Percentiles rank a stretch among this genome's conserved stretches.
These are phyloP conservation scores for Riptortus pedestris DNA, from an alignment of 1,140 invertebrate genomes.

Conservation along the genomic window DNA sequence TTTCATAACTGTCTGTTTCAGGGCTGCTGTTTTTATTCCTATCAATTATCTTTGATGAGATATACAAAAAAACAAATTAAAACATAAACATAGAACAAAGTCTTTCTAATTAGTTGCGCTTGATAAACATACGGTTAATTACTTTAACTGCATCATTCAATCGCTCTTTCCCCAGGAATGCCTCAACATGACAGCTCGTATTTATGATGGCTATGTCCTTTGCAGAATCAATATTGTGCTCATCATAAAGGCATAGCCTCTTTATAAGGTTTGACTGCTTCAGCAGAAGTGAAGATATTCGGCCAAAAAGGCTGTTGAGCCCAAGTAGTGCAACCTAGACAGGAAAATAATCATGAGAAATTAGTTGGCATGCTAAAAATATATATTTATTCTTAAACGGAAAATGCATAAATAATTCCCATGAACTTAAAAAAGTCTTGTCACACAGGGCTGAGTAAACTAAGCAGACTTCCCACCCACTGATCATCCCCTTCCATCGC, in stretches of 20 bases:
- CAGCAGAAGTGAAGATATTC: constrained; percentile 19
- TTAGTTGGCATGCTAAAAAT: too few species aligned
- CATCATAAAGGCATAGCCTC: constrained; percentile 23
- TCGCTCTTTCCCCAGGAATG: constrained; percentile 9
- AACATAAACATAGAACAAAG: neutral
- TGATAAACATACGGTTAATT: neutral
- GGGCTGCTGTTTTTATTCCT: too few species aligned
- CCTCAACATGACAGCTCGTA: constrained; percentile 22
- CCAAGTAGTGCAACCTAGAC: constrained; percentile 26
- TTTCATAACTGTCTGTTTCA: too few species aligned
- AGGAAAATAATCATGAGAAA: too few species aligned
- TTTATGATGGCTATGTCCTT: constrained; percentile 16
- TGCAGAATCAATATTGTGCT: constrained; percentile 9
- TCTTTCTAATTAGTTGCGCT: neutral
- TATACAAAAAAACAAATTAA: neutral
- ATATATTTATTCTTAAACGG: too few species aligned
- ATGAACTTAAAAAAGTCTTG: too few species aligned
- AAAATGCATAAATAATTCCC: too few species aligned
- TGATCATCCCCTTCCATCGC: too few species aligned
- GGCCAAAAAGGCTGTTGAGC: constrained; percentile 20
- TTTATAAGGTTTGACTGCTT: constrained; percentile 18
- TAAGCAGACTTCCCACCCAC: too few species aligned
- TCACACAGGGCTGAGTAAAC: too few species aligned
- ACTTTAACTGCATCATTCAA: constrained; percentile 20
- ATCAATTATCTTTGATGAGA: too few species aligned